phyloP scores from a whole-genome alignment of 2,113 vertebrate genomes.

The Elanoides forficatus region DNA sequence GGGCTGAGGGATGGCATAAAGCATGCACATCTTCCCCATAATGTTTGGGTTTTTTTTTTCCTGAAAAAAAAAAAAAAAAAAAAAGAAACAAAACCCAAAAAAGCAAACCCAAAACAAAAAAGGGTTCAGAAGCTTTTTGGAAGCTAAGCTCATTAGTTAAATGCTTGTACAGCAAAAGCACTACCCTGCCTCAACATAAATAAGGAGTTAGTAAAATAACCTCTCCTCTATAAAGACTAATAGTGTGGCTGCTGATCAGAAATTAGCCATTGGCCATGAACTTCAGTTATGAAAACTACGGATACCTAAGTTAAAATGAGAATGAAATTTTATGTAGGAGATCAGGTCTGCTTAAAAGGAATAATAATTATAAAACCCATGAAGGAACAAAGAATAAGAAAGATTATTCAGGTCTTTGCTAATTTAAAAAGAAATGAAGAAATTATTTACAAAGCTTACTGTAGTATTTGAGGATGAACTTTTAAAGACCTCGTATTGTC shows the following conservation, averaged over 20 bases:
- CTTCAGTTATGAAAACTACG: neutral
- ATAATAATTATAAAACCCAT: neutral
- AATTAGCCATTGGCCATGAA: neutral
- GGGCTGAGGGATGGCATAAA: neutral
- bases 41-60: neutral
- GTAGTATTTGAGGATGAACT: neutral
- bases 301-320: neutral
- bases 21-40: rapidly evolving
- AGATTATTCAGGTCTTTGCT: neutral
- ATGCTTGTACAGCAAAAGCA: neutral
- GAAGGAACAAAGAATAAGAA: neutral
- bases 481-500: neutral
- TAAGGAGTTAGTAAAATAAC: neutral
- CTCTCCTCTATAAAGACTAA: neutral
- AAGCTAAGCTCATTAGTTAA: neutral
- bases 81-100: too few relatives aligned
- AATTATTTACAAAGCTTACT: neutral
- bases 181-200: neutral
- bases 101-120: neutral
- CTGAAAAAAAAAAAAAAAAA: neutral
- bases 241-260: neutral
- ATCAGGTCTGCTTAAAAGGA: neutral
- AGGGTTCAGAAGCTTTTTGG: neutral
- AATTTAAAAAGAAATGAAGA: neutral
- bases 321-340: neutral